phyloP scores from a whole-genome alignment of 2,113 vertebrate species.

The Microcebus ravelobensis region DNA sequence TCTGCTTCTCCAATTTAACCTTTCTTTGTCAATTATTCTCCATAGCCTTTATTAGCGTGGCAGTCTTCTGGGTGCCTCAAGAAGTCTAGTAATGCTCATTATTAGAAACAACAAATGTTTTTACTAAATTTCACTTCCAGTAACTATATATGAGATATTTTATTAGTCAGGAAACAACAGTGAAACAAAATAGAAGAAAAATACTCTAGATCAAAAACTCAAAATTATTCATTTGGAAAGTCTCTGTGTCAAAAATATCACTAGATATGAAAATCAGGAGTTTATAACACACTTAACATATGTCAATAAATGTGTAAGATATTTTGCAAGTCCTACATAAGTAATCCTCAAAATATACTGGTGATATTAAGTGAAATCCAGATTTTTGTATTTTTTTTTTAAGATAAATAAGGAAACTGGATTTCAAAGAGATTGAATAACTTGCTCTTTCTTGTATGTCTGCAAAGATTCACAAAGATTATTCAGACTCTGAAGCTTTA shows the following conservation, averaged over 20 bases:
- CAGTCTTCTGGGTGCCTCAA: background rate
- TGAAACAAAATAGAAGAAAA: background rate
- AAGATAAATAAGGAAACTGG: background rate
- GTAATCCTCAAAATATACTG: background rate
- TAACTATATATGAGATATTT: background rate
- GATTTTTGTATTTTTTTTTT: background rate
- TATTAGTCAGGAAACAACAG: background rate
- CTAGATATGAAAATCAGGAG: background rate
- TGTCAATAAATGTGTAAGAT: background rate
- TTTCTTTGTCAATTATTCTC: constrained; percentile 10
- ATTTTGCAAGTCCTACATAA: background rate
- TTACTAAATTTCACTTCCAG: background rate
- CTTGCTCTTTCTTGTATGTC: background rate
- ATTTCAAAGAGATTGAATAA: background rate
- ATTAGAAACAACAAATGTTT: background rate
- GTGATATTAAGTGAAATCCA: background rate
- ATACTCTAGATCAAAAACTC: background rate
- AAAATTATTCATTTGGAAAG: background rate
- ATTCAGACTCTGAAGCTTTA: background rate
- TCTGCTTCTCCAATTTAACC: background rate
- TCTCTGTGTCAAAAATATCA: background rate
- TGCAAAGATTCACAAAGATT: background rate
- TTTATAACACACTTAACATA: background rate
- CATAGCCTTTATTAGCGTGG: background rate
- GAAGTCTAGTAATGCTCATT: background rate